A percentile compares a stretch with the other conserved stretches of the same genome.
These are phyloP conservation scores for Catharus ustulatus DNA, from an alignment of 2,797 vertebrate species.

Conservation along the genomic window DNA sequence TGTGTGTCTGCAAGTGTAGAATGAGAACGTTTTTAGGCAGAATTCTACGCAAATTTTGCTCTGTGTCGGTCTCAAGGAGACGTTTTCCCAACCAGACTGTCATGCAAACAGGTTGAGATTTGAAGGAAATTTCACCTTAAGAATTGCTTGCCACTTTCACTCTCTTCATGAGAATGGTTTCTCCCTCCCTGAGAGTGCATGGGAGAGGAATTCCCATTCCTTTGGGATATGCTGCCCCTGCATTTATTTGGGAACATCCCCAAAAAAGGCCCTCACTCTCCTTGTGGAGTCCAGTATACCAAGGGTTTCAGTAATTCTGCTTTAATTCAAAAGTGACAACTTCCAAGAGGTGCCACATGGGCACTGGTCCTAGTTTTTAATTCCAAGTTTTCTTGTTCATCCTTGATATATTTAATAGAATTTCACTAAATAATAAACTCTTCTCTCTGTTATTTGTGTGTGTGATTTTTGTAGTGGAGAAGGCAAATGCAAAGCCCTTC, in stretches of 20 bases:
- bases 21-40: background rate
- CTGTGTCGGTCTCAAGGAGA: background rate
- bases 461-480: conserved; percentile 99
- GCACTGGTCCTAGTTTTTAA: conserved; percentile 80
- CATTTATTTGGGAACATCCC: background rate
- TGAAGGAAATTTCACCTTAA: background rate
- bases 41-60: conserved; percentile 35
- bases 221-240: background rate
- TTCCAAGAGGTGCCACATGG: conserved; percentile 79
- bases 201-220: conserved; percentile 8
- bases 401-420: conserved; percentile 82
- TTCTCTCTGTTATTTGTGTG: conserved; percentile 99
- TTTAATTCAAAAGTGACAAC: conserved; percentile 68
- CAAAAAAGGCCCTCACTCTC: background rate
- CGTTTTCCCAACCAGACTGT: background rate
- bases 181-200: conserved; percentile 6
- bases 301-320: conserved; percentile 75
- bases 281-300: conserved; percentile 74
- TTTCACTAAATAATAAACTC: conserved; percentile 92
- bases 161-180: conserved; percentile 52
- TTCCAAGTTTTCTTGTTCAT: conserved; percentile 81
- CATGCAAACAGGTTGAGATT: background rate
- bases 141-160: background rate
- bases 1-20: background rate
- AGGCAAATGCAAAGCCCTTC: conserved; percentile 99